Conservation (phyloP, 2,797 vertebrate genomes). For the Sparidentex hasta region DNA sequence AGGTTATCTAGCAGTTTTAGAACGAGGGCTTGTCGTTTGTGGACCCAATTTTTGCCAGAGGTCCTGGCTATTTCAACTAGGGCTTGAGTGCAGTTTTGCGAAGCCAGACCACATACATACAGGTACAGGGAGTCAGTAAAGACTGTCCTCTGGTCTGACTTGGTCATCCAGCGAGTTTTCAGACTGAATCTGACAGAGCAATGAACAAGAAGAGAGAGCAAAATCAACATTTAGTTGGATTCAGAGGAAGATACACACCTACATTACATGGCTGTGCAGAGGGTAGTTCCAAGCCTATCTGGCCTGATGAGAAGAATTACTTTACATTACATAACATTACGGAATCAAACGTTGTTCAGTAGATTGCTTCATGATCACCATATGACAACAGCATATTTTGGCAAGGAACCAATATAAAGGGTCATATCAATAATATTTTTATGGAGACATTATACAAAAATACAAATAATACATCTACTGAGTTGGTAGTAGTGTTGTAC, state of each 20-base stretch:
- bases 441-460: no score
- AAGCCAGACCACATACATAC: constrained; percentile 90
- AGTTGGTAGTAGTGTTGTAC: no score
- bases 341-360: background rate
- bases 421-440: no score
- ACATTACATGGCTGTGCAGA: background rate
- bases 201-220: constrained; percentile 11
- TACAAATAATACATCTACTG: no score
- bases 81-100: constrained; percentile 79
- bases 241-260: background rate
- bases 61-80: constrained; percentile 81
- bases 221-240: background rate
- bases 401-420: background rate
- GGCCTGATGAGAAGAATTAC: background rate
- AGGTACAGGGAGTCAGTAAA: constrained; percentile 89
- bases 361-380: background rate
- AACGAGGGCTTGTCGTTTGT: constrained; percentile 83
- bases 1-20: constrained; percentile 80
- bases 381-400: background rate
- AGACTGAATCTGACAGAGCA: constrained; percentile 83
- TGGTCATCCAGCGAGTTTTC: constrained; percentile 90
- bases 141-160: constrained; percentile 83
- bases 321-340: background rate
- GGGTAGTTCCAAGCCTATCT: no score
- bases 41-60: constrained; percentile 73